A percentile compares a stretch with the other conserved stretches of the same genome.
These are phyloP conservation scores for Plotosus lineatus DNA, from an alignment of 2,113 vertebrate species.

Conservation along the genomic window DNA sequence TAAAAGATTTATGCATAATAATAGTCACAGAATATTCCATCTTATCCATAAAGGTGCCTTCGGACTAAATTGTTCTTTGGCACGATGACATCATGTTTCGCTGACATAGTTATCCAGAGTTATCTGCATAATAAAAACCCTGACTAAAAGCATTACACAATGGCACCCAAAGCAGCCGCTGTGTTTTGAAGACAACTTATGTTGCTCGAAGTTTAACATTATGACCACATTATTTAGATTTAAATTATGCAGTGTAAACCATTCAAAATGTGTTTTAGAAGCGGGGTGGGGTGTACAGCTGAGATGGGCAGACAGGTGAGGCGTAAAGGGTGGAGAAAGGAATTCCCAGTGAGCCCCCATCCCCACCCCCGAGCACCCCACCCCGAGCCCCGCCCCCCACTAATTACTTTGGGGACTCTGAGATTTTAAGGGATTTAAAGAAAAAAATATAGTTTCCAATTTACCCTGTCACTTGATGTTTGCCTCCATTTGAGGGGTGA, in stretches of 20 bases:
- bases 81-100: background rate
- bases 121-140: background rate
- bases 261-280: background rate
- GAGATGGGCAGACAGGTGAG: slow-evolving; percentile 9
- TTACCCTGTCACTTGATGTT: slow-evolving; percentile 76
- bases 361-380: no score
- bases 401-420: slow-evolving; percentile 81
- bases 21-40: background rate
- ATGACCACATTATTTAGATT: background rate
- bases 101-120: background rate
- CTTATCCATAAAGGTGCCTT: background rate
- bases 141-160: no score
- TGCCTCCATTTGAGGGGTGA: slow-evolving; percentile 68
- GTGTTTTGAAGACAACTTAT: background rate
- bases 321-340: slow-evolving; percentile 55
- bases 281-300: slow-evolving; percentile 7
- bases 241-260: background rate
- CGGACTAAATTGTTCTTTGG: background rate
- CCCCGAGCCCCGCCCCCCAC: no score
- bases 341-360: slow-evolving; percentile 65
- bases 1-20: background rate
- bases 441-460: slow-evolving; percentile 70
- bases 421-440: slow-evolving; percentile 79
- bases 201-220: background rate
- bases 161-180: background rate